Evolutionary conservation across 2,888 invertebrate genomes (phyloP).

Genomic region (Drosophila crucigera): DNA sequence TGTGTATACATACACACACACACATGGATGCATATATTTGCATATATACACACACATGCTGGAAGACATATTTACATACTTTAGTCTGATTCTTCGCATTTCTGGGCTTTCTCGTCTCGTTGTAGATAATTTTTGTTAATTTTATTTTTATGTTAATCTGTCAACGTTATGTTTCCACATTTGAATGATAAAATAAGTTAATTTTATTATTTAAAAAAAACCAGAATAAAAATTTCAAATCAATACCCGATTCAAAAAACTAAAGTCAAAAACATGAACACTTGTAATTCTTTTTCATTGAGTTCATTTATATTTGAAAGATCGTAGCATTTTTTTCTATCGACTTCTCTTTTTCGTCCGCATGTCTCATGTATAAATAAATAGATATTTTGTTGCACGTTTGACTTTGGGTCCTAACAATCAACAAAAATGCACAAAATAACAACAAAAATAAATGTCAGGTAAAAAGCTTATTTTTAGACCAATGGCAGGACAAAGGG

Average conservation of each 20-base stretch:
- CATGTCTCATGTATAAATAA: neutral
- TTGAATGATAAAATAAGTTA: neutral
- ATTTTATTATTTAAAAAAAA: neutral
- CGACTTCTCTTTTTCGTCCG: neutral
- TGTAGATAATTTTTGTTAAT: neutral
- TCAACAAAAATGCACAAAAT: constrained; percentile 4
- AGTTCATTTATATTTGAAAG: neutral
- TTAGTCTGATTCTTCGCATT: neutral
- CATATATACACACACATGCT: too few relatives aligned
- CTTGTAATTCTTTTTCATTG: neutral
- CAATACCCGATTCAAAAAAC: neutral
- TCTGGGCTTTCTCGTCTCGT: neutral
- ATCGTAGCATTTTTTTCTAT: neutral
- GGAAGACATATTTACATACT: neutral
- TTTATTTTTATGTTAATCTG: neutral
- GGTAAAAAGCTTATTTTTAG: constrained; percentile 55
- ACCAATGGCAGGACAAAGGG: constrained; percentile 27
- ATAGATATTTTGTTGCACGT: neutral
- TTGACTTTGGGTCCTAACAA: constrained; percentile 9
- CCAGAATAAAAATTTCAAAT: neutral
- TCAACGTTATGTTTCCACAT: neutral
- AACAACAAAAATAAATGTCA: constrained; percentile 13
- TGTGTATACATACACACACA: neutral
- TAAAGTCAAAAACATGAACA: neutral
- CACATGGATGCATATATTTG: neutral